phyloP scores from a whole-genome alignment of 2,888 invertebrate species.

The Eretmocerus hayati region DNA sequence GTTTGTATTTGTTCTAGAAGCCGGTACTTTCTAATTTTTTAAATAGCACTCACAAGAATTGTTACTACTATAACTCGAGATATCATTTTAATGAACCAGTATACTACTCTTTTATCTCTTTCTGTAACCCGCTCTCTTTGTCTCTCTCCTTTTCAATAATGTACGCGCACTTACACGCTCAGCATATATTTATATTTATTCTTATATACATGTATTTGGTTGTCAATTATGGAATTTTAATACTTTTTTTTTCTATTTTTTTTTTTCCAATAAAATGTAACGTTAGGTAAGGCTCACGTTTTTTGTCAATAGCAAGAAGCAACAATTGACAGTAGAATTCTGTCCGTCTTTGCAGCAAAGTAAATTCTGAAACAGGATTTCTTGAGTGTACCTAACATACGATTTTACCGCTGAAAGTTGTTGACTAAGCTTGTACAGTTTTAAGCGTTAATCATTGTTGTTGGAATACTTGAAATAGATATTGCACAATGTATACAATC shows the following conservation, averaged over 20 bases:
- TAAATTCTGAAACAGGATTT: constrained; percentile 9
- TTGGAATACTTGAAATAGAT: constrained; percentile 23
- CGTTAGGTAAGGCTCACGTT: constrained; percentile 27
- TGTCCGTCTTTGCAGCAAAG: constrained; percentile 6
- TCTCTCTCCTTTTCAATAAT: constrained; percentile 17
- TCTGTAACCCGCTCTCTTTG: constrained; percentile 16
- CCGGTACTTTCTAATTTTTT: constrained; percentile 18
- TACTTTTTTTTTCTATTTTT: constrained; percentile 33
- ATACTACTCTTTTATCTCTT: constrained; percentile 21
- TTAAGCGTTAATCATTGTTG: constrained; percentile 41
- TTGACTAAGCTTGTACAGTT: constrained; percentile 39
- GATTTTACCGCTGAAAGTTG: constrained; percentile 42
- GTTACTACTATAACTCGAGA: constrained; percentile 3
- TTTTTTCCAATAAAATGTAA: constrained; percentile 29
- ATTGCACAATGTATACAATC: constrained; percentile 20
- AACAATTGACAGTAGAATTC: constrained; percentile 13
- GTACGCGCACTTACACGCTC: constrained; percentile 24
- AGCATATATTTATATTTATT: constrained; percentile 21
- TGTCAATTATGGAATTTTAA: constrained; percentile 42
- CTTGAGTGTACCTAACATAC: constrained; percentile 36
- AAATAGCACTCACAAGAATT: constrained; percentile 16
- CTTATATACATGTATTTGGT: constrained; percentile 21
- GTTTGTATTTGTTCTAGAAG: constrained; percentile 15
- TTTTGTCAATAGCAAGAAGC: neutral
- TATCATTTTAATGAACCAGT: constrained; percentile 21